phyloP scores from a whole-genome alignment of 2,797 vertebrate species.

The Phoxinus dragarum region DNA sequence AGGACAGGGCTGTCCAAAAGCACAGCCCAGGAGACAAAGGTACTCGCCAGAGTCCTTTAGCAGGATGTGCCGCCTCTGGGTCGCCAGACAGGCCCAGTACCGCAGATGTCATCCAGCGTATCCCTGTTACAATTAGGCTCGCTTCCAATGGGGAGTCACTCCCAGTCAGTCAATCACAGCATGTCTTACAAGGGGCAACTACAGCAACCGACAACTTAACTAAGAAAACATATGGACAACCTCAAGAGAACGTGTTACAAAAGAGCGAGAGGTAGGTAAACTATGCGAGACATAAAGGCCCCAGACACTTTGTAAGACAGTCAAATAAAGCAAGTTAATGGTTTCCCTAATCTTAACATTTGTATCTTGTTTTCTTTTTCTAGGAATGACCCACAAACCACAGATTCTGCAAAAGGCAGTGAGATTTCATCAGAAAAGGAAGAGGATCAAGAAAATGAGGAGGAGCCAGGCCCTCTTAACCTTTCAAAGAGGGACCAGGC shows the following conservation, averaged over 20 bases:
- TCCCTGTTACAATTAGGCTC: slow-evolving; percentile 65
- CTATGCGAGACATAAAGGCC: neutral
- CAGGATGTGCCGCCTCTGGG: slow-evolving; percentile 88
- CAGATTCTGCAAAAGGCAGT: slow-evolving; percentile 40
- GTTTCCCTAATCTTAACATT: neutral
- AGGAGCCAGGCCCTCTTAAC: slow-evolving; percentile 85
- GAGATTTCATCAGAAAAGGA: slow-evolving; percentile 63
- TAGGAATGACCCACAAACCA: slow-evolving; percentile 61
- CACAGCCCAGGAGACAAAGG: slow-evolving; percentile 76
- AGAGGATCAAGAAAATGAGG: slow-evolving; percentile 63
- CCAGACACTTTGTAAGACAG: neutral
- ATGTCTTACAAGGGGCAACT: slow-evolving; percentile 62
- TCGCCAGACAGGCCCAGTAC: slow-evolving; percentile 92
- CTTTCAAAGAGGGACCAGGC: slow-evolving; percentile 85
- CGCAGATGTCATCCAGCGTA: slow-evolving; percentile 84
- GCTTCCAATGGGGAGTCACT: slow-evolving; percentile 47
- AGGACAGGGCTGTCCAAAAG: slow-evolving; percentile 62
- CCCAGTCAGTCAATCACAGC: slow-evolving; percentile 46
- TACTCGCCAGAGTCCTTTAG: slow-evolving; percentile 89
- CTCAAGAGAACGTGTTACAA: slow-evolving; percentile 57
- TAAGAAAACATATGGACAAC: slow-evolving; percentile 65
- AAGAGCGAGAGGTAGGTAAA: slow-evolving; percentile 67
- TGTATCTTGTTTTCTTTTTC: slow-evolving; percentile 32
- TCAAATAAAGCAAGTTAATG: neutral
- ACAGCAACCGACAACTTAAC: slow-evolving; percentile 64